Conservation (phyloP, 2,888 invertebrate genomes). For the Ceraclea dissimilis region DNA sequence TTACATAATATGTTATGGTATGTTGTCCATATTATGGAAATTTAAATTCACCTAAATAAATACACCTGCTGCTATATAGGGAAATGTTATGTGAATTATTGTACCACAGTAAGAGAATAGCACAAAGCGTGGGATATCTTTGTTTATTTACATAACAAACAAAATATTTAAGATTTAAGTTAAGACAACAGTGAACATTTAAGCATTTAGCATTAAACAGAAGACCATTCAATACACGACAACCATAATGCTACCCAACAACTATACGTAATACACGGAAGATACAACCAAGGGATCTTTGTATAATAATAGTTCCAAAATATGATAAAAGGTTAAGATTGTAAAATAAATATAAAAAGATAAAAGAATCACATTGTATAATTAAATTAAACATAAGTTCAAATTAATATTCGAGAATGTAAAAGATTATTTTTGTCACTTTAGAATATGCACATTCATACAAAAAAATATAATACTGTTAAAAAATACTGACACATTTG, state of each 20-base stretch:
- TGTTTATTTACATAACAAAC: too few relatives aligned
- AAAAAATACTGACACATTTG: neutral
- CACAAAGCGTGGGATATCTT: too few relatives aligned
- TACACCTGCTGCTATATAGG: too few relatives aligned
- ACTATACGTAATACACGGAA: constrained; percentile 3
- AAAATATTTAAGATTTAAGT: too few relatives aligned
- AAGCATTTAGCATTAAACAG: constrained; percentile 8
- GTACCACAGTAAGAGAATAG: too few relatives aligned
- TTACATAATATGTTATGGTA: too few relatives aligned
- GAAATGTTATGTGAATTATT: too few relatives aligned
- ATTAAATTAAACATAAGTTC: neutral
- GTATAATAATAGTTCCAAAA: too few relatives aligned
- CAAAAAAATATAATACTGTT: neutral
- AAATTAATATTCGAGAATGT: neutral
- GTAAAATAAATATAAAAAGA: neutral
- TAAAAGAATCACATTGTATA: neutral
- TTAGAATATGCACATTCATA: neutral
- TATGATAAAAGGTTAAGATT: too few relatives aligned
- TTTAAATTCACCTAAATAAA: too few relatives aligned
- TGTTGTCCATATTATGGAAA: too few relatives aligned
- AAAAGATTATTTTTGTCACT: constrained; percentile 1
- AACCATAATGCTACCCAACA: constrained; percentile 11
- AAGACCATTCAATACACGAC: constrained; percentile 13
- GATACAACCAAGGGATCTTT: constrained; percentile 4
- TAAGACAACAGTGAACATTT: too few relatives aligned